Evolutionary conservation across 2,888 invertebrate species (phyloP), one percentile per base, ranked within the genome.

Genomic region (Melikaiella ostensackeni): DNA sequence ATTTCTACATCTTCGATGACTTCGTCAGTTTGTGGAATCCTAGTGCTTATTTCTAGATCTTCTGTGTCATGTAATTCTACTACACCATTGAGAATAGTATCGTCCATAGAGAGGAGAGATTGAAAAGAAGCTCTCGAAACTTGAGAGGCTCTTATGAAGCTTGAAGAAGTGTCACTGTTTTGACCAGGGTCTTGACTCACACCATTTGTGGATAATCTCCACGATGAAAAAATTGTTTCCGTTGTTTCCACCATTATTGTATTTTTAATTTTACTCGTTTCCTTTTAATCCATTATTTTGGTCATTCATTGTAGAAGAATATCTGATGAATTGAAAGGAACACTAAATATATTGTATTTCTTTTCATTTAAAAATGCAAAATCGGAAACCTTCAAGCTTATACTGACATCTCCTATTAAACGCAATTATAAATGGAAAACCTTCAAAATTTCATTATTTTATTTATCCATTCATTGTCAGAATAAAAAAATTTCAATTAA

Each of bases 71-170:
- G 16, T 8, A 59, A 74, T 33, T 57, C 35, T 30, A 19, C 13
- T 24, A 77, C 1, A 57, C 55, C 64, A n/a, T 80, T 75, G 1
- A 80, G 57, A 73, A 80, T 21, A 62, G 76, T 75, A 19, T 80
- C 75, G 59, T 81, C 66, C n/a, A 75, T 42, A 33, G 46, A 55
- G 5, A 77, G 55, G 24, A 80, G 73, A 19, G 38, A 27, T 9
- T 75, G 27, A 30, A 24, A 1, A 2, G 63, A 35, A 16, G 59
- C 7, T 35, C 16, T n/a, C 19, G 50, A 30, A 30, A 42, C 6
- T 50, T 50, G 19, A 13, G 70, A 70, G 11, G 50, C 8, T n/a
- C 9, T 24, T 27, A 16, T 16, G 16, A 11, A 42, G 42, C 1
- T 42, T 42, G 16, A 16, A 42, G 42, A 16, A 42, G 16, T 42